Base-by-base conservation (phyloP, 2,888 invertebrate species). In the Stenurella melanura region DNA sequence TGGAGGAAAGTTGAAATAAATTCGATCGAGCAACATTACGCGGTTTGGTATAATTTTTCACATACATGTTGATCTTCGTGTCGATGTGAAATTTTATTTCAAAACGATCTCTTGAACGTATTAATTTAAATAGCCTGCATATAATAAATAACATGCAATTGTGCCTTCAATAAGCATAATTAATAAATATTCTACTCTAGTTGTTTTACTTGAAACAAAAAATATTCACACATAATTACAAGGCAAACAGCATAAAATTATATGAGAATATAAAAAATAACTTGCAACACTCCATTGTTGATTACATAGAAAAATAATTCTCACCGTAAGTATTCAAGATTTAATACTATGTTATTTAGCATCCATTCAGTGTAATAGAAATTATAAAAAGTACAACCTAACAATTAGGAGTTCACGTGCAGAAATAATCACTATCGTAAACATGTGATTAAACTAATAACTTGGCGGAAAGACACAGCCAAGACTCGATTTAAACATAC, bases 371-470 rank as follows among this genome's bases (percentile, higher is more conserved):
- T 81, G 83, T 83, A 81, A 84, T 84, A 83, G 84, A 83, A 86
- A 85, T 85, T 84, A 84, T 82, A 17, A 81, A 84, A 86, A 81
- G 80, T 79, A 73, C 78, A 82, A 82, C 81, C 81, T 79, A 80
- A 83, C 83, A 86, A 87, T 86, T 86, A 86, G 79, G 81, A 82
- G 84, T 85, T 86, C 86, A 85, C 86, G 86, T 86, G 85, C 83
- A 87, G 84, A 85, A 85, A 85, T 86, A 86, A 87, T 86, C 84
- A 85, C 81, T 81, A 82, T 79, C 82, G 84, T 83, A 84, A 87
- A 86, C 86, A 85, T 87, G 85, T 84, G 84, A 85, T 87, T 87
- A 86, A 76, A 80, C 83, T 87, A 87, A 87, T 87, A 74, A 74
- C 67, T 42, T 58, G 66, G 66, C 56, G 64, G 71, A 67, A 74